Evolutionary conservation across 2,888 invertebrate genomes (phyloP).

Genomic region (Eupithecia vulgata): DNA sequence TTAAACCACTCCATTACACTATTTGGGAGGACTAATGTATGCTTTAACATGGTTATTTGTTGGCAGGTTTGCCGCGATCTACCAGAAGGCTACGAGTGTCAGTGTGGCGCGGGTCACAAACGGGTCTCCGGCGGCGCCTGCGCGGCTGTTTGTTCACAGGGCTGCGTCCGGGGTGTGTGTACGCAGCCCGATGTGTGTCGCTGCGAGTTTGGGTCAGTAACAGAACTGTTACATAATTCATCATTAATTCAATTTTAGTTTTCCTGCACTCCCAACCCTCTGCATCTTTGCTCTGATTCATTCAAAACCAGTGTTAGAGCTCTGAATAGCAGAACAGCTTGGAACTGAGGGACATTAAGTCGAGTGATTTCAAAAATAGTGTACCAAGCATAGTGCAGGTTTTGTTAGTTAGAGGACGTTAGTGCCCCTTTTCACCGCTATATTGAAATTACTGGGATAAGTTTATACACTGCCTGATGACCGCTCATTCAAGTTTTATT

Average conservation of each 20-base stretch:
- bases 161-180: slow-evolving; percentile 94
- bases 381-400: too few species aligned
- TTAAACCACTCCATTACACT: not conserved
- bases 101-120: slow-evolving; percentile 87
- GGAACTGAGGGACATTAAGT: too few species aligned
- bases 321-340: too few species aligned
- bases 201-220: slow-evolving; percentile 92
- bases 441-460: not conserved
- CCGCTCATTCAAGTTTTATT: not conserved
- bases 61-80: slow-evolving; percentile 90
- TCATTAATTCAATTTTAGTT: too few species aligned
- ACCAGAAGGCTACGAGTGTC: slow-evolving; percentile 91
- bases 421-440: not conserved
- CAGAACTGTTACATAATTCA: not conserved
- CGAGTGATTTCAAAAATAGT: too few species aligned
- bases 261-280: not conserved
- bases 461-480: not conserved
- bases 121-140: slow-evolving; percentile 86
- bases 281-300: too few species aligned
- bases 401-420: not conserved
- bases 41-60: slow-evolving; percentile 1
- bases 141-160: slow-evolving; percentile 91
- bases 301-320: too few species aligned
- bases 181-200: slow-evolving; percentile 92
- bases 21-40: not conserved